Evolutionary conservation across 1,140 invertebrate genomes (phyloP), one percentile per base, ranked within the genome.

Genomic region (Aleiodes sp.): DNA sequence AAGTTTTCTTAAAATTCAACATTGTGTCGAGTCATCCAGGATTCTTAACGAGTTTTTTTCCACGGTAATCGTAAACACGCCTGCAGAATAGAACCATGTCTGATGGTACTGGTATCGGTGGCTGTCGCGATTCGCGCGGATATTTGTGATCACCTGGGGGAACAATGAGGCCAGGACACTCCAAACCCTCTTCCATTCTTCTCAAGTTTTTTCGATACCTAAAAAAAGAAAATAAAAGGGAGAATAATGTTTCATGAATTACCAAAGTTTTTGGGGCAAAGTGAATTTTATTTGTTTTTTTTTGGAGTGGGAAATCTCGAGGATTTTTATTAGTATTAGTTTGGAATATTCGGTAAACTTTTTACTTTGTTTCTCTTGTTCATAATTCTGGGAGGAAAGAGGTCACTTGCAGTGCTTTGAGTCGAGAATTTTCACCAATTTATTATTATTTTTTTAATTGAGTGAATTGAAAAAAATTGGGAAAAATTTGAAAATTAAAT

Each of bases 31-130:
- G 82, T 88, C 88, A 89, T 86, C 87, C 87, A 57, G 90, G 90
- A 87, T 91, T 90, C 78, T 92, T 92, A 43, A 92, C 87, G 70
- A 94, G 89, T 73, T 93, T 91, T 76, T 93, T 94, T 68, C 94
- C 92, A 65, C 96, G 90, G 86, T 96, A 98, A 84, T 98, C 97
- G 86, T 98, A 98, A 31, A 98, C 95, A 73, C 94, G 92, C 14
- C 95, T 91, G 86, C 96, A 98, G 86, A 97, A 95, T 76, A 98
- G 95, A 1, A 99, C 94, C 82, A 95, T 91, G 72, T 98, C 96
- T 28, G 94, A 92, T 39, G 89, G 82, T 7, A 93, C 90, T 73
- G 92, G 91, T 28, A 92, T 88, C 28, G 92, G 91, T n/a, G 92
- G 90, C 76, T 93, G 91, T 33, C 88, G 83, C 56, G 82, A 81